Evolutionary conservation across 2,797 vertebrate species (phyloP).

Genomic region (Heliangelus exortis): DNA sequence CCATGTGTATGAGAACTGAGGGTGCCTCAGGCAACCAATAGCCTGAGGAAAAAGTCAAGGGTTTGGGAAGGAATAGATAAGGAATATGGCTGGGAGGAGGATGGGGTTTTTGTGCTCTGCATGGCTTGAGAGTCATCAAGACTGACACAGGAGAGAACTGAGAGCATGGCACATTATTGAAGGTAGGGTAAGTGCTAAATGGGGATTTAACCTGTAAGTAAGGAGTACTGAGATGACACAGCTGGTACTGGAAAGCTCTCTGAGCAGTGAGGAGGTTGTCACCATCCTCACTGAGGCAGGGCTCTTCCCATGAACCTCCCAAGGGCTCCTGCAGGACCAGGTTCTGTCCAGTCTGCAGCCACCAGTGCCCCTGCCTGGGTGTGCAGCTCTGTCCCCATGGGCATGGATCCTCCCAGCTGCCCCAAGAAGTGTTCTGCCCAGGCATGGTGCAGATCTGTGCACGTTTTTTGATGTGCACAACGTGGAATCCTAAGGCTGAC

Average conservation of each 20-base stretch:
- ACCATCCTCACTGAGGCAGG: background rate
- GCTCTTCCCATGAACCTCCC: background rate
- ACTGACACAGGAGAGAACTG: fast-evolving
- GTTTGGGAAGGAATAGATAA: background rate
- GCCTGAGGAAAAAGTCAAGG: background rate
- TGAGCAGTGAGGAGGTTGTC: background rate
- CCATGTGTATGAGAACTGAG: background rate
- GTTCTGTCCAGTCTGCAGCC: background rate
- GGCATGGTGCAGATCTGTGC: background rate
- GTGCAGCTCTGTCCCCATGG: fast-evolving
- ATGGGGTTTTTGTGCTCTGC: fast-evolving
- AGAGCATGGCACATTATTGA: background rate
- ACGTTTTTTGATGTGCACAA: background rate
- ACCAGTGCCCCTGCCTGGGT: fast-evolving
- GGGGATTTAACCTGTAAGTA: background rate
- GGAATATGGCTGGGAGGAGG: background rate
- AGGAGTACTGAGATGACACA: background rate
- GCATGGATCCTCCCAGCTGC: background rate
- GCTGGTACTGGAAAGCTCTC: background rate
- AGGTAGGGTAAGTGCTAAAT: background rate
- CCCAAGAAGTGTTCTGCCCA: background rate
- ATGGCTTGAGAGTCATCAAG: background rate
- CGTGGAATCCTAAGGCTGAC: background rate
- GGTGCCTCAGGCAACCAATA: background rate
- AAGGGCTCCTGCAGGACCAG: background rate